Evolutionary conservation across 2,888 invertebrate species (phyloP).

Genomic region (Zygogramma bicolorata): DNA sequence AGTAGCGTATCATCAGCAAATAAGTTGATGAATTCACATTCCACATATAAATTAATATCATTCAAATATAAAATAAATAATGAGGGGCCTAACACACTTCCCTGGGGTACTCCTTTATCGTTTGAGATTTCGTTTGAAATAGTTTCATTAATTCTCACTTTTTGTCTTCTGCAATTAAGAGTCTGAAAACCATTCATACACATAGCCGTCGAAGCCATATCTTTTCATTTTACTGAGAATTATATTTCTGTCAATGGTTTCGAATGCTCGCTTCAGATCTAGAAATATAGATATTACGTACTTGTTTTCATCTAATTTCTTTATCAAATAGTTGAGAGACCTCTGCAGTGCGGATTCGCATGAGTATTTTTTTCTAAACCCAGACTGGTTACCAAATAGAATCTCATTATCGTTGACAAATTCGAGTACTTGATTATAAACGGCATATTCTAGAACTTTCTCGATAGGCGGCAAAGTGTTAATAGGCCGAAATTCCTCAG

Average conservation of each 20-base stretch:
- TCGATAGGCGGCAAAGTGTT: background rate
- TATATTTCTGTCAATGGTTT: slow-evolving; percentile 12
- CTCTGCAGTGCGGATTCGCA: background rate
- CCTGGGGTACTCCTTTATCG: no score
- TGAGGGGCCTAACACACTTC: no score
- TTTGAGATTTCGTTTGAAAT: slow-evolving; percentile 1
- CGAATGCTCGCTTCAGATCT: background rate
- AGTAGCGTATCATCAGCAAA: no score
- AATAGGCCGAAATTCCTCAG: background rate
- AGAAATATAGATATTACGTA: background rate
- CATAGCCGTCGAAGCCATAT: background rate
- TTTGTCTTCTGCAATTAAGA: background rate
- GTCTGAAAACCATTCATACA: background rate
- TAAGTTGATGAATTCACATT: no score
- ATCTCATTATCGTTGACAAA: no score
- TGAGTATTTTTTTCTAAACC: background rate
- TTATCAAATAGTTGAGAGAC: slow-evolving; percentile 11
- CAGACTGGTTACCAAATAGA: no score
- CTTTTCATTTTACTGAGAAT: background rate
- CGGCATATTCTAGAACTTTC: no score
- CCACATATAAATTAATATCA: no score
- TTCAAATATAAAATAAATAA: no score
- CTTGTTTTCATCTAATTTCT: slow-evolving; percentile 3
- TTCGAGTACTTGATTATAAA: no score
- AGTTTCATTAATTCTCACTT: background rate